phyloP scores from a whole-genome alignment of 2,888 invertebrate genomes.

The Apocheima hispidaria region DNA sequence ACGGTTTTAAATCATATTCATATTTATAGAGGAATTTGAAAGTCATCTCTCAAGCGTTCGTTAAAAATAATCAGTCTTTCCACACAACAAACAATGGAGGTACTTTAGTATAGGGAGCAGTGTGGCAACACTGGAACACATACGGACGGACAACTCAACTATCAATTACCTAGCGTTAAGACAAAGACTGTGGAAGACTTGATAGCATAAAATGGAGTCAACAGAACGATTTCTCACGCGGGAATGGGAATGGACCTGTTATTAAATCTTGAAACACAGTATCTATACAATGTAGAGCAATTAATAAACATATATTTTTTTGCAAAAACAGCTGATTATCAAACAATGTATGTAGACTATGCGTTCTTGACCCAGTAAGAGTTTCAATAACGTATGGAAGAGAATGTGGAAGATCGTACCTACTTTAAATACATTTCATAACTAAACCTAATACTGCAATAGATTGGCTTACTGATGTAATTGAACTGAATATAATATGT shows the following conservation, averaged over 20 bases:
- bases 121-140: constrained; percentile 63
- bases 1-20: constrained; percentile 27
- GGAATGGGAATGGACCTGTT: constrained; percentile 25
- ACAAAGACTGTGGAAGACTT: constrained; percentile 48
- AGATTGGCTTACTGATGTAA: constrained; percentile 38
- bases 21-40: constrained; percentile 55
- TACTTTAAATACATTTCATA: constrained; percentile 31
- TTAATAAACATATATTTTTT: constrained; percentile 39
- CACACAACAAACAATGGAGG: constrained; percentile 63
- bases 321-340: constrained; percentile 21
- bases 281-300: constrained; percentile 42
- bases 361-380: constrained; percentile 48
- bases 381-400: constrained; percentile 40
- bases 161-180: constrained; percentile 63
- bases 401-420: constrained; percentile 42
- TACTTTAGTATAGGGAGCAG: constrained; percentile 49
- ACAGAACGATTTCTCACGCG: constrained; percentile 50
- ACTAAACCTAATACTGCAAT: constrained; percentile 34
- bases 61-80: constrained; percentile 64
- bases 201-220: constrained; percentile 42
- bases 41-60: constrained; percentile 49
- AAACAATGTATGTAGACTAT: constrained; percentile 46
- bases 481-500: constrained; percentile 23
- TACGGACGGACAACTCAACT: constrained; percentile 50
- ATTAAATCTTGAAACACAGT: constrained; percentile 39